Conservation (phyloP, 2,888 invertebrate species). For the Mechanitis messenoides region DNA sequence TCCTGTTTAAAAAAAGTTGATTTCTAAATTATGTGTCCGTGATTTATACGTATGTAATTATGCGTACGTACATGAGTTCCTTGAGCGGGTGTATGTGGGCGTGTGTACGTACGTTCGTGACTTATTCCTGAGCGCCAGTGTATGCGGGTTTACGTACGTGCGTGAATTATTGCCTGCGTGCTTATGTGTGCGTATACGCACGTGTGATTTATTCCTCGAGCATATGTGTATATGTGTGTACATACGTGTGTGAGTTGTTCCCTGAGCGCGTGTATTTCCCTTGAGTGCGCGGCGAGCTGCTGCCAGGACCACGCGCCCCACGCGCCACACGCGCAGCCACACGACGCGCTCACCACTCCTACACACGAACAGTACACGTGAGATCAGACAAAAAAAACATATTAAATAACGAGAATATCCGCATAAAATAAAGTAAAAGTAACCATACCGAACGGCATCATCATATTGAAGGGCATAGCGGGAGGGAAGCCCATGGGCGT, state of each 20-base stretch:
- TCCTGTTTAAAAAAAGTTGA: no score
- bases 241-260: conserved; percentile 65
- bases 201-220: not conserved
- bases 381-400: no score
- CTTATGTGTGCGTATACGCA: no score
- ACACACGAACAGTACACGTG: conserved; percentile 11
- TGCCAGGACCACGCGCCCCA: conserved; percentile 73
- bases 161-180: no score
- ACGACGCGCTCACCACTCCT: conserved; percentile 64
- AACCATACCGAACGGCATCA: conserved; percentile 67
- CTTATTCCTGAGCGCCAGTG: no score
- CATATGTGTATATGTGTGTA: not conserved
- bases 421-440: no score
- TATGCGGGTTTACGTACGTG: no score
- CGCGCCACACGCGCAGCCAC: conserved; percentile 54
- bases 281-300: conserved; percentile 77
- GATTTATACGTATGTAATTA: no score
- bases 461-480: conserved; percentile 67
- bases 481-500: conserved; percentile 63
- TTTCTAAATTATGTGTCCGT: no score
- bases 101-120: not conserved
- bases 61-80: no score
- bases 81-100: no score
- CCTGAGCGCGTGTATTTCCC: conserved; percentile 79
- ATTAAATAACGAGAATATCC: no score